Evolutionary conservation across 2,113 vertebrate species (phyloP).

Genomic region (Oreochromis tanganicae): DNA sequence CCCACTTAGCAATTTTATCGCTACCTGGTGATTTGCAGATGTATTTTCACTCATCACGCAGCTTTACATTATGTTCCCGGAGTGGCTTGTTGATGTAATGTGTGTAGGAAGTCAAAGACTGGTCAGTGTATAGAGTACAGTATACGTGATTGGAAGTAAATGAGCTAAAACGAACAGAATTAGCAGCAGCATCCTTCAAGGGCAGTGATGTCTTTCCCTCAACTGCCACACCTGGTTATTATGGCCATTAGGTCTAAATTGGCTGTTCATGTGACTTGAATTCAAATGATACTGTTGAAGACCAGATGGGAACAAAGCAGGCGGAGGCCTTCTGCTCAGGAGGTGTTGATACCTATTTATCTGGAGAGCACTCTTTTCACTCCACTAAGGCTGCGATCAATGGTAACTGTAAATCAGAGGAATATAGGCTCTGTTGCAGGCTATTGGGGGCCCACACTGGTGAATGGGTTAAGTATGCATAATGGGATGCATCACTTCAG

Average conservation of each 20-base stretch:
- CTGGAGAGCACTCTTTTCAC: background rate
- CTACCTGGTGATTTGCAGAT: background rate
- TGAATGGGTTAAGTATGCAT: background rate
- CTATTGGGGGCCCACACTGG: background rate
- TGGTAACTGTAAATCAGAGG: background rate
- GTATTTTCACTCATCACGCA: background rate
- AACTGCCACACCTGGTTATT: slow-evolving; percentile 2
- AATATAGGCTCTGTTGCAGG: background rate
- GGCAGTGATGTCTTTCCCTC: background rate
- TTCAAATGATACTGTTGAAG: background rate
- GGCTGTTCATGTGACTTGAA: background rate
- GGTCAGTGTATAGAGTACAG: background rate
- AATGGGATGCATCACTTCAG: background rate
- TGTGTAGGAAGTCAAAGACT: background rate
- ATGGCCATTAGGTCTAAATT: background rate
- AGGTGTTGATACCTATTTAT: background rate
- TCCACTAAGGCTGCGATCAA: background rate
- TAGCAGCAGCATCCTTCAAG: background rate
- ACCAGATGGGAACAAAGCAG: background rate
- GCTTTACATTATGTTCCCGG: background rate
- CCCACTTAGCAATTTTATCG: background rate
- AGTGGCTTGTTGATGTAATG: background rate
- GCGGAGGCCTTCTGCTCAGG: background rate
- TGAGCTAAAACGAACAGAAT: slow-evolving; percentile 1
- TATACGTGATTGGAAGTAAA: background rate